Percentiles rank a stretch among this genome's conserved stretches.
Conservation (phyloP, 2,797 vertebrate genomes). For the Enteromius thamalakanensis region DNA sequence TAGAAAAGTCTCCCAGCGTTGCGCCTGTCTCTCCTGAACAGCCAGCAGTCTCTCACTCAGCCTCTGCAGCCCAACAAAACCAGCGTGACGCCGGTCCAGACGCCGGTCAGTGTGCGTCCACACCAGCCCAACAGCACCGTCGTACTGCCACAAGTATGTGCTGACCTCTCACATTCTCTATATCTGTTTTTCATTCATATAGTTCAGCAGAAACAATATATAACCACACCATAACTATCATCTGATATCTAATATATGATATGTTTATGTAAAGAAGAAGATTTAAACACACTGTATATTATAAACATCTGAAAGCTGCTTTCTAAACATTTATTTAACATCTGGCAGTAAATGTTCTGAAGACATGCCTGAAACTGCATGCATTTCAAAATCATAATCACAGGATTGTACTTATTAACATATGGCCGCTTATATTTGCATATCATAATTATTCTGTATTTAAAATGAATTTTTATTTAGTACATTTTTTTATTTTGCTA, state of each 20-base stretch:
- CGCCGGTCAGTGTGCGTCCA: slow-evolving; percentile 65
- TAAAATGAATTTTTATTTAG: not conserved
- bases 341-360: not conserved
- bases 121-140: slow-evolving; percentile 82
- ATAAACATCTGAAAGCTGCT: not conserved
- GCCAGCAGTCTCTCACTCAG: slow-evolving; percentile 82
- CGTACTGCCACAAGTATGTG: slow-evolving; percentile 68
- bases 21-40: slow-evolving; percentile 85
- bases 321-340: not conserved
- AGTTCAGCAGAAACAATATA: not conserved
- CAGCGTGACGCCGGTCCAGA: slow-evolving; percentile 65
- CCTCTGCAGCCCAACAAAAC: slow-evolving; percentile 78
- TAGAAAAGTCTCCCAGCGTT: slow-evolving; percentile 90
- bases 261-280: not conserved
- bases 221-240: not conserved
- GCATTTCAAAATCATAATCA: not conserved
- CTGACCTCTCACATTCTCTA: not conserved
- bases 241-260: not conserved
- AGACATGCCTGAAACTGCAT: not conserved
- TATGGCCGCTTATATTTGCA: not conserved
- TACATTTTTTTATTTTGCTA: not conserved
- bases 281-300: not conserved
- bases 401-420: not conserved
- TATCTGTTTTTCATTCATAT: not conserved
- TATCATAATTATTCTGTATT: not conserved